phyloP scores from a whole-genome alignment of 2,113 vertebrate species.

The Stegastes partitus region DNA sequence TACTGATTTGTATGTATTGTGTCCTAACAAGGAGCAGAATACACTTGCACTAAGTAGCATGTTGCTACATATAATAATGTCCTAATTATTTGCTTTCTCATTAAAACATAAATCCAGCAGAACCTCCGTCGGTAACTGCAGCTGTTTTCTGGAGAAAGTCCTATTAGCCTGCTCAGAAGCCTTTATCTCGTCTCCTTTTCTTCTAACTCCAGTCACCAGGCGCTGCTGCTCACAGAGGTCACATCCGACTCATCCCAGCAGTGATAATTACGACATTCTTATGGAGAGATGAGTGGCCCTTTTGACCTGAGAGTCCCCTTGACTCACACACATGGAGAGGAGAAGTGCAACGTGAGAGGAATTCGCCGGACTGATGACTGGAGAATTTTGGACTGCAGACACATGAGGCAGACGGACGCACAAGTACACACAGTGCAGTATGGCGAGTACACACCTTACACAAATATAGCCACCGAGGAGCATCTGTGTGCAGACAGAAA shows the following conservation, averaged over 20 bases:
- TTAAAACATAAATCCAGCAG: neutral
- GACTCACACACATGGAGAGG: slow-evolving; percentile 9
- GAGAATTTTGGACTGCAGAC: neutral
- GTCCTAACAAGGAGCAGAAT: too few relatives aligned
- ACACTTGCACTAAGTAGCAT: too few relatives aligned
- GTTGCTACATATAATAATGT: too few relatives aligned
- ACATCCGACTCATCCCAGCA: slow-evolving; percentile 45
- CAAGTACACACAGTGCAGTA: neutral
- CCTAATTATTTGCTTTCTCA: neutral
- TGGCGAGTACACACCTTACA: neutral
- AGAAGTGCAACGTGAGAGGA: slow-evolving; percentile 41
- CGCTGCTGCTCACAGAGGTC: slow-evolving; percentile 44
- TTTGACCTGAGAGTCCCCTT: slow-evolving; percentile 56
- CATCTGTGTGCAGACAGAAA: slow-evolving; percentile 5
- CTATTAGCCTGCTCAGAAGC: neutral
- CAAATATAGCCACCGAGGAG: slow-evolving; percentile 1
- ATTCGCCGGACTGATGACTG: slow-evolving; percentile 37
- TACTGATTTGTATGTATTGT: too few relatives aligned
- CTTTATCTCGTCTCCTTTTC: slow-evolving; percentile 9
- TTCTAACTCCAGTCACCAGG: slow-evolving; percentile 33
- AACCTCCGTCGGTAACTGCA: too few relatives aligned
- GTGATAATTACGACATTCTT: slow-evolving; percentile 73
- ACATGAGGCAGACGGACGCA: neutral
- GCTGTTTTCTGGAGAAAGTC: neutral
- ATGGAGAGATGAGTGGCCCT: slow-evolving; percentile 59